phyloP scores from a whole-genome alignment of 2,113 vertebrate species.

The Columba janthina region DNA sequence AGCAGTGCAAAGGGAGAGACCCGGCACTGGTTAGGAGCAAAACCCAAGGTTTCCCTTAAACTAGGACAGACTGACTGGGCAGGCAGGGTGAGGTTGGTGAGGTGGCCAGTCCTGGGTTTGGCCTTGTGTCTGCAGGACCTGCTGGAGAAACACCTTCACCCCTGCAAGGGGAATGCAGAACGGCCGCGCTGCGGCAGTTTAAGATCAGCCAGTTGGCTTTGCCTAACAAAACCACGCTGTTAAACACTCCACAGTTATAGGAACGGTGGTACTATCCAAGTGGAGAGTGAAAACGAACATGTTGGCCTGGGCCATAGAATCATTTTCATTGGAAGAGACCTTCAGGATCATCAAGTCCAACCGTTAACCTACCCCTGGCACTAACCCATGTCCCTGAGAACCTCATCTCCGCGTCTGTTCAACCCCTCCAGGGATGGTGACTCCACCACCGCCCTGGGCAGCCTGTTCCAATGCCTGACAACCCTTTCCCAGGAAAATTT shows the following conservation, averaged over 20 bases:
- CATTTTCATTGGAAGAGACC: too few species aligned
- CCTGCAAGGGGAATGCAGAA: not conserved
- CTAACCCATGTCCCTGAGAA: too few species aligned
- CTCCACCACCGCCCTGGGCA: too few species aligned
- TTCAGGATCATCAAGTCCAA: too few species aligned
- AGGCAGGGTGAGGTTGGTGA: not conserved
- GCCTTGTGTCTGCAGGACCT: not conserved
- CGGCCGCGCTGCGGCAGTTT: not conserved
- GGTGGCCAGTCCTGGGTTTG: not conserved
- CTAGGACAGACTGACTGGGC: not conserved
- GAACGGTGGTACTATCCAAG: not conserved
- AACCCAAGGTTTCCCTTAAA: not conserved
- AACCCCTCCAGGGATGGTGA: too few species aligned
- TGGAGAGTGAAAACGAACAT: not conserved
- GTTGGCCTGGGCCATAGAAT: not conserved
- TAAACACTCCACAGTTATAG: not conserved
- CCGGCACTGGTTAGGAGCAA: not conserved
- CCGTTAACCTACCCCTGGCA: too few species aligned
- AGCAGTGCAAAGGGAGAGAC: not conserved
- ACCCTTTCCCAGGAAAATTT: too few species aligned
- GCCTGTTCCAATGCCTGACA: too few species aligned
- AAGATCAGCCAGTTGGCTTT: not conserved
- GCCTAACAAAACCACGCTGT: rapidly evolving
- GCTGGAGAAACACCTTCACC: not conserved
- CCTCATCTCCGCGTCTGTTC: too few species aligned